Evolutionary conservation across 2,797 vertebrate genomes (phyloP).

Genomic region (Phataginus tetradactyla): DNA sequence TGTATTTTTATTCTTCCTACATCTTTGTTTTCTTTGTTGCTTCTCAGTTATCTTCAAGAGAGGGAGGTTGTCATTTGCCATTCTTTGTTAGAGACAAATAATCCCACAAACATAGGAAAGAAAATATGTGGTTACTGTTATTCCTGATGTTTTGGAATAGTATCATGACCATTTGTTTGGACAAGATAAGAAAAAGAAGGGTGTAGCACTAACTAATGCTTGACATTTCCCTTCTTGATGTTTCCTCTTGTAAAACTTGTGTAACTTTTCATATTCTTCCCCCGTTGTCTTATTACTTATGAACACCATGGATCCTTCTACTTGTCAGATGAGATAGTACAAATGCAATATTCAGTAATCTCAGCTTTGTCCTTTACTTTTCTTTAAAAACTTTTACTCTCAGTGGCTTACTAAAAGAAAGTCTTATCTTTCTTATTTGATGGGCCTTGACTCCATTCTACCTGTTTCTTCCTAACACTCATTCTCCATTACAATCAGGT

Average conservation of each 20-base stretch:
- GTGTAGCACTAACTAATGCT: background rate
- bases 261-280: background rate
- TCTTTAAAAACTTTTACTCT: constrained; percentile 27
- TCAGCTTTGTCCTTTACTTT: constrained; percentile 41
- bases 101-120: background rate
- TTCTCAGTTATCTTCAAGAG: background rate
- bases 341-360: constrained; percentile 2
- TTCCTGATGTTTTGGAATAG: background rate
- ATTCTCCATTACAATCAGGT: background rate
- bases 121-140: background rate
- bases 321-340: background rate
- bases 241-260: constrained; percentile 11
- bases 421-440: background rate
- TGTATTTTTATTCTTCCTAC: constrained; percentile 9
- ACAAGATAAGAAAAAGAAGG: background rate
- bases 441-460: background rate
- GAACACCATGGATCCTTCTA: background rate
- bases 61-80: background rate
- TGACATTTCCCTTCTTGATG: background rate
- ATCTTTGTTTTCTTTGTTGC: background rate
- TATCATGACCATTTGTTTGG: background rate
- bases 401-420: constrained; percentile 3
- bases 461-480: background rate
- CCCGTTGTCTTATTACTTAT: background rate
- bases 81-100: background rate